Evolutionary conservation across 2,888 invertebrate species (phyloP), one percentile per base, ranked within the genome.

Genomic region (Phyllotreta cruciferae): DNA sequence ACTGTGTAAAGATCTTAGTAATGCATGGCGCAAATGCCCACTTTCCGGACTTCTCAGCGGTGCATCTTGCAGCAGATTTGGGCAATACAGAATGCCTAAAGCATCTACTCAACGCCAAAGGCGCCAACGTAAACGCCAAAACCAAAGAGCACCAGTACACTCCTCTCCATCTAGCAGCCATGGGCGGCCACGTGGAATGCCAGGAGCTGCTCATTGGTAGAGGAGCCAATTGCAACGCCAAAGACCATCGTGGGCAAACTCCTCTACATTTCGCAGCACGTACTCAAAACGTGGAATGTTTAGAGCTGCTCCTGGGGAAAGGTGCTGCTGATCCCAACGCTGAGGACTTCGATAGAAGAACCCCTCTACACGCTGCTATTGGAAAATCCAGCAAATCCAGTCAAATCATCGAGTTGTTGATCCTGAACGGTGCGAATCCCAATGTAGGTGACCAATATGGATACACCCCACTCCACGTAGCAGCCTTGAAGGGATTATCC

Each of bases 391-490:
- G 91, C 60, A 84, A 89, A 61, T 90, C 92, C 1, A 91, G 90
- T 73, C 92, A 92, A 72, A 90, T 92, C 39, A 88, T 92, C 39
- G 92, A 93, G 77, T 86, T 88, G 0, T 81, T 93, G 41, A 88
- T 93, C 45, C 88, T 87, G 71, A 91, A 90, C 88, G 90, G 91
- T 1, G 91, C 92, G 0, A 89, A 92, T 76, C 91, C 93, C 0
- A 93, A 94, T 77, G 88, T 88, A 65, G 90, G 90, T 75, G 94
- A 94, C 75, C 90, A 90, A 71, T 93, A 92, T 73, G 94, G 94
- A 0, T 92, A 92, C 77, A 92, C 93, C 0, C 91, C 94, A 0
- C 83, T 94, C 38, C 94, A 94, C 78, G 85, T 94, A 66, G 94
- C 94, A 5, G 93, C 93, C 3, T 81, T 94, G 8, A 94, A 94